Percentiles rank a stretch among this genome's conserved stretches.
These are phyloP conservation scores for Cynaeus angustus DNA, from an alignment of 2,888 invertebrate genomes.

Conservation along the genomic window DNA sequence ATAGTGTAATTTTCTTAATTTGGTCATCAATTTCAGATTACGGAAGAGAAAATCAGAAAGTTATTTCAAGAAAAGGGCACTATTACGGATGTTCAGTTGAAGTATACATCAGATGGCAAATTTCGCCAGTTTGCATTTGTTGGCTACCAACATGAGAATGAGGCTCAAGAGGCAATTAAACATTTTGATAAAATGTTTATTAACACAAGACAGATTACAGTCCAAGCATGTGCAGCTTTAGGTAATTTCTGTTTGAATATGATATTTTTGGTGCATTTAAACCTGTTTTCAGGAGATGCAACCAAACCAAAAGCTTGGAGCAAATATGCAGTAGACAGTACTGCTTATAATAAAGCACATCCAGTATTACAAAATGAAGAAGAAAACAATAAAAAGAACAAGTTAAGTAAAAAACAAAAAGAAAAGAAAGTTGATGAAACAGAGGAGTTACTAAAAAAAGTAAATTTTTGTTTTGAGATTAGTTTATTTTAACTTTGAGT, in stretches of 20 bases:
- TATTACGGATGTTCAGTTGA: slow-evolving; percentile 95
- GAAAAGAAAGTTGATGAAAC: slow-evolving; percentile 73
- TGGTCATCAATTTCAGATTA: slow-evolving; percentile 77
- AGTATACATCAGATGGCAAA: slow-evolving; percentile 92
- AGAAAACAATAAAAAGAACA: slow-evolving; percentile 63
- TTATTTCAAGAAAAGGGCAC: slow-evolving; percentile 87
- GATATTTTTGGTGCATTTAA: neutral
- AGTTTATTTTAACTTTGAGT: slow-evolving; percentile 44
- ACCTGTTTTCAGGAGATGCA: slow-evolving; percentile 71
- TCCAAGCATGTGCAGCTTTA: slow-evolving; percentile 82
- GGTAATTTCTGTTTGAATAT: slow-evolving; percentile 68
- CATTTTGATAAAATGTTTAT: slow-evolving; percentile 91
- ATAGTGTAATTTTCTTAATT: slow-evolving; percentile 13
- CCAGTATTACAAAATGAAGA: slow-evolving; percentile 52
- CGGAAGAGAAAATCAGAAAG: slow-evolving; percentile 83
- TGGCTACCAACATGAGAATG: slow-evolving; percentile 88
- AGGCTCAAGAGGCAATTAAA: slow-evolving; percentile 84
- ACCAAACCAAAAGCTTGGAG: slow-evolving; percentile 94
- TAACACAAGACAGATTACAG: slow-evolving; percentile 86
- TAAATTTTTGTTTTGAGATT: slow-evolving; percentile 61
- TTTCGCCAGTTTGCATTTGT: slow-evolving; percentile 96
- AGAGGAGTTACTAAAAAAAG: slow-evolving; percentile 76
- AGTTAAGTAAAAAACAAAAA: slow-evolving; percentile 60
- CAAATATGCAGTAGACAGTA: slow-evolving; percentile 88
- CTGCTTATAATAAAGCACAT: slow-evolving; percentile 75